Evolutionary conservation across 1,140 invertebrate species (phyloP).

Genomic region (Heliothis subflexa): DNA sequence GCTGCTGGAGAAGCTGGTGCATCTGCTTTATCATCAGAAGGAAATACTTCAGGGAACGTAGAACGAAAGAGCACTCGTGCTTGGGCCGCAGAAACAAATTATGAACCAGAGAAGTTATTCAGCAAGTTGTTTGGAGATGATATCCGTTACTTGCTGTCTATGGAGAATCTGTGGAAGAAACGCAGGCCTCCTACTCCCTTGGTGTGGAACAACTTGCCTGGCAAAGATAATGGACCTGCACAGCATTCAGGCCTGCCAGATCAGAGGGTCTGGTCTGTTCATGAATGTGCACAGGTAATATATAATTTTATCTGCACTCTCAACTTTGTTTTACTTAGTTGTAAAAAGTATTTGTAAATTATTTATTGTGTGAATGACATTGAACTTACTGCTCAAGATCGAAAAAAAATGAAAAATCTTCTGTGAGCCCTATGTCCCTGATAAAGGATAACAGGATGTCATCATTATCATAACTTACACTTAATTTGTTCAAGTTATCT

Average conservation of each 20-base stretch:
- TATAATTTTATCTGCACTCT: background rate
- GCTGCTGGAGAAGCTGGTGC: slow-evolving; percentile 85
- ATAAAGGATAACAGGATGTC: no score
- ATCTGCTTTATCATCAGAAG: slow-evolving; percentile 73
- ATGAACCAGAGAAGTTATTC: slow-evolving; percentile 94
- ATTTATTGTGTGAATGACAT: no score
- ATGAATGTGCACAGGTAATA: slow-evolving; percentile 86
- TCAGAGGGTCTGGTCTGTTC: slow-evolving; percentile 93
- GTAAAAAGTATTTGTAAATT: no score
- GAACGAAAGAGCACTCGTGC: slow-evolving; percentile 94
- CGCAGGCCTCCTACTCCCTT: slow-evolving; percentile 93
- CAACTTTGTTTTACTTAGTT: no score
- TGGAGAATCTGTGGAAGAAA: slow-evolving; percentile 98
- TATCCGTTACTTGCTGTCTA: slow-evolving; percentile 97
- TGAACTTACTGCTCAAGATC: no score
- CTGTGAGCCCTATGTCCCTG: no score
- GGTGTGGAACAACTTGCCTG: slow-evolving; percentile 89
- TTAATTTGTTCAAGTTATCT: no score
- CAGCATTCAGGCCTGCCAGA: slow-evolving; percentile 87
- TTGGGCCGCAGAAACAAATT: slow-evolving; percentile 95
- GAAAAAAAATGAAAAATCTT: no score
- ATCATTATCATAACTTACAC: no score
- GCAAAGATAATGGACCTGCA: slow-evolving; percentile 83
- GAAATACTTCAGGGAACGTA: slow-evolving; percentile 88
- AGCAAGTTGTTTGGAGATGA: slow-evolving; percentile 98